Conservation (phyloP, 2,797 vertebrate genomes). For the Tamandua tetradactyla region DNA sequence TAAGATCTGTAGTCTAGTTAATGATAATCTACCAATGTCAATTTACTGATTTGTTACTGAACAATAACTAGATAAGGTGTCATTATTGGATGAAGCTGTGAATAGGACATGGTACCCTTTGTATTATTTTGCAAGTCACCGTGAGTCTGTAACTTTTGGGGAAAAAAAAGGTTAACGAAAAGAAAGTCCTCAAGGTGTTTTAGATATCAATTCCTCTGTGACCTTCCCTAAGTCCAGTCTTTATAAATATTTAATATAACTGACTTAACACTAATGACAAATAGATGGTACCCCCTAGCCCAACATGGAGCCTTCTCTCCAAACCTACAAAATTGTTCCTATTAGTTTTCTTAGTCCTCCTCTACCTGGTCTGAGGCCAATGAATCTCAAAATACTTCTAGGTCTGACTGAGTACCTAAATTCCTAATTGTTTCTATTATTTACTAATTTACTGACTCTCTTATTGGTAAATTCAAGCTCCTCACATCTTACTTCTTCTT, state of each 20-base stretch:
- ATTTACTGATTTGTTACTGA: constrained; percentile 4
- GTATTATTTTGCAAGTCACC: background rate
- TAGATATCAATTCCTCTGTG: background rate
- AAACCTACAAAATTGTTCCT: background rate
- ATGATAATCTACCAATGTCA: background rate
- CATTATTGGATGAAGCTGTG: background rate
- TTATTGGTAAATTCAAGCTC: constrained; percentile 9
- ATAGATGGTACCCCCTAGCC: background rate
- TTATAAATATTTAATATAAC: background rate
- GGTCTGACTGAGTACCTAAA: constrained; percentile 16
- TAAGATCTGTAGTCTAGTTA: background rate
- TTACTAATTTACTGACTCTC: constrained; percentile 2
- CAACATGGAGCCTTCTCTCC: background rate
- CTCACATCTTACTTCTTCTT: background rate
- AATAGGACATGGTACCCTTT: background rate
- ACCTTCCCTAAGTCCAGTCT: background rate
- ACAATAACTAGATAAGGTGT: background rate
- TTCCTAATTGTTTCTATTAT: background rate
- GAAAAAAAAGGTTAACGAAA: background rate
- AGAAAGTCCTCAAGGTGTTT: background rate
- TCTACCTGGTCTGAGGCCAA: background rate
- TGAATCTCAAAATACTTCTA: constrained; percentile 13
- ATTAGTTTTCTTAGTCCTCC: background rate
- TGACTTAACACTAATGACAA: background rate
- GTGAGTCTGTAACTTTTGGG: background rate